phyloP scores from a whole-genome alignment of 1,140 invertebrate genomes.

The Trichogramma pretiosum region DNA sequence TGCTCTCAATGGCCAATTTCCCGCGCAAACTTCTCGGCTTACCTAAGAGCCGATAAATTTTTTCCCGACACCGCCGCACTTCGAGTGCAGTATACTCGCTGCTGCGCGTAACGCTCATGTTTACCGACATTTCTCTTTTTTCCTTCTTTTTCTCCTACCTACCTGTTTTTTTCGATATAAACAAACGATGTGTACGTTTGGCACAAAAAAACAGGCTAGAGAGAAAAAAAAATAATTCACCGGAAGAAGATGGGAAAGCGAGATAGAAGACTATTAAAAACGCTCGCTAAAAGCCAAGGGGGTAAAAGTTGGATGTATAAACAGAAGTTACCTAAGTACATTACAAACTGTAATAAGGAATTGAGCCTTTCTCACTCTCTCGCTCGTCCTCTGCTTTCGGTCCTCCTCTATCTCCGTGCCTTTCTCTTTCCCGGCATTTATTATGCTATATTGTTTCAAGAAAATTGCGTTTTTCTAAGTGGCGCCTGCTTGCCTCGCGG shows the following conservation, averaged over 20 bases:
- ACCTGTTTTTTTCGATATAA: no score
- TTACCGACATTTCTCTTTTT: no score
- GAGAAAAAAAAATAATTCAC: constrained; percentile 30
- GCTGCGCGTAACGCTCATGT: no score
- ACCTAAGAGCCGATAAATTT: no score
- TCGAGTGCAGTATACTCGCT: no score
- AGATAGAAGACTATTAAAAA: not conserved
- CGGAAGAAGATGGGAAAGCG: constrained; percentile 23
- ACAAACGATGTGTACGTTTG: no score
- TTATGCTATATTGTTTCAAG: constrained; percentile 44
- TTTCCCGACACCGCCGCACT: no score
- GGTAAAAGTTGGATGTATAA: constrained; percentile 47
- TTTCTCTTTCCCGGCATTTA: constrained; percentile 30
- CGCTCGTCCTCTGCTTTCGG: constrained; percentile 3
- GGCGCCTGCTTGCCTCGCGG: constrained; percentile 20
- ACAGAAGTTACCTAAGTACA: constrained; percentile 47
- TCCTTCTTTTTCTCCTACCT: no score
- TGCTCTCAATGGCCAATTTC: constrained; percentile 15
- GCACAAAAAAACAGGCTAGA: no score
- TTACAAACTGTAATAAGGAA: constrained; percentile 46
- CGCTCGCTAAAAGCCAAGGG: constrained; percentile 27
- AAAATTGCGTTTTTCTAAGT: constrained; percentile 44
- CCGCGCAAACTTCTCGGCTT: no score
- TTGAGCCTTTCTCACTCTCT: constrained; percentile 15
- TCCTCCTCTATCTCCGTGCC: not conserved